These are phyloP conservation scores for Drosophila albomicans DNA, from an alignment of 1,140 invertebrate species.

Conservation along the genomic window DNA sequence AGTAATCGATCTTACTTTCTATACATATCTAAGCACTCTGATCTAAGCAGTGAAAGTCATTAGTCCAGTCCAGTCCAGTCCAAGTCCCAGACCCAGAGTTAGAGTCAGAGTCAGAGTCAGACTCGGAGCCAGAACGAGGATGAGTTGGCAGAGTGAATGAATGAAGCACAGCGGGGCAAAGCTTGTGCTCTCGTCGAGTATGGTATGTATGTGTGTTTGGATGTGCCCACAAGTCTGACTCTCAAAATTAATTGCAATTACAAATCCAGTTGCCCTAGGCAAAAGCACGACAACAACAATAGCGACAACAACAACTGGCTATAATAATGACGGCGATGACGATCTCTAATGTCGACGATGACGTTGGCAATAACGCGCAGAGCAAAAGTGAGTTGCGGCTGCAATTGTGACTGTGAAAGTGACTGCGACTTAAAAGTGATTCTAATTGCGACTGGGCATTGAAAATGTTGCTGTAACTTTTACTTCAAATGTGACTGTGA, in stretches of 20 bases:
- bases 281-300: slow-evolving; percentile 12
- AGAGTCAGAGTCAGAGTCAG: too few species aligned
- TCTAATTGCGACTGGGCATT: neutral
- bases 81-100: too few species aligned
- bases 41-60: slow-evolving; percentile 33
- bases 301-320: slow-evolving; percentile 4
- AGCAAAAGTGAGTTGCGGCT: slow-evolving; percentile 8
- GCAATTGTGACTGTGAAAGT: neutral
- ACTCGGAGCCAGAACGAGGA: slow-evolving; percentile 11
- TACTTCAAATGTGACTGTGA: neutral
- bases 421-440: neutral
- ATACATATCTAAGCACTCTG: neutral
- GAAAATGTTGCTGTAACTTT: too few species aligned
- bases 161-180: slow-evolving; percentile 3
- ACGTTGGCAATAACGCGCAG: slow-evolving; percentile 27
- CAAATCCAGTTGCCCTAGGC: slow-evolving; percentile 49
- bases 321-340: slow-evolving; percentile 38
- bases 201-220: neutral
- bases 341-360: slow-evolving; percentile 37
- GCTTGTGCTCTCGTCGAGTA: too few species aligned
- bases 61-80: neutral
- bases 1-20: slow-evolving; percentile 10
- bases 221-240: slow-evolving; percentile 11
- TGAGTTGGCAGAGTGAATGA: slow-evolving; percentile 12
- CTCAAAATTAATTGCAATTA: slow-evolving; percentile 71